Evolutionary conservation across 2,888 invertebrate genomes (phyloP).

Genomic region (Cybosia mesomella): DNA sequence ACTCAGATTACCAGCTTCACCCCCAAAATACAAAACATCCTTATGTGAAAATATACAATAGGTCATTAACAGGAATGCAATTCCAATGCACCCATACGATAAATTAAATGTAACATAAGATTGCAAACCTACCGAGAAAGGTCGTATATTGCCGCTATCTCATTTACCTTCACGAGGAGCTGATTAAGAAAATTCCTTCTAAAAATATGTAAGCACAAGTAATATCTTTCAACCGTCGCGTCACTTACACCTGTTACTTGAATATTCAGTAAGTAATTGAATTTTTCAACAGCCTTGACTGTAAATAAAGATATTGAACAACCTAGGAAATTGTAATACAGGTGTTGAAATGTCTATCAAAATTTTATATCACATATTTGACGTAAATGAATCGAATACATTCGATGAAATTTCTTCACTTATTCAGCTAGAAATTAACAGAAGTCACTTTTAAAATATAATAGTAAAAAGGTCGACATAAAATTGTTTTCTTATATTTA

Average conservation of each 20-base stretch:
- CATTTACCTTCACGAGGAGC: constrained; percentile 47
- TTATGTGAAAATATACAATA: too few species aligned
- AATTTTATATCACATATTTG: constrained; percentile 39
- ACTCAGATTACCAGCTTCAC: too few species aligned
- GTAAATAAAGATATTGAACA: constrained; percentile 28
- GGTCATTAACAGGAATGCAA: constrained; percentile 29
- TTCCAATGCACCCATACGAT: constrained; percentile 31
- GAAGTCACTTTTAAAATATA: constrained; percentile 21
- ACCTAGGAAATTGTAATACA: constrained; percentile 27
- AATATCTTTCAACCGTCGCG: constrained; percentile 41
- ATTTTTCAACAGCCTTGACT: constrained; percentile 38
- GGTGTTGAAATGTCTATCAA: constrained; percentile 29
- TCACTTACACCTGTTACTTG: constrained; percentile 51
- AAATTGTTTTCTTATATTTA: not conserved
- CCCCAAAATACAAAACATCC: too few species aligned
- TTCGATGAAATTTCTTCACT: constrained; percentile 32
- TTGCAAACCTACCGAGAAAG: constrained; percentile 40
- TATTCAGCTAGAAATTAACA: constrained; percentile 34
- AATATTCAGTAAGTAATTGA: constrained; percentile 50
- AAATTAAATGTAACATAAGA: constrained; percentile 46
- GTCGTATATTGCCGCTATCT: constrained; percentile 43
- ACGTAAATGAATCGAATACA: constrained; percentile 42
- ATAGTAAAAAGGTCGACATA: not conserved
- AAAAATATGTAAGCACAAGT: constrained; percentile 43
- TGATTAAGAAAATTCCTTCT: constrained; percentile 47